Evolutionary conservation across 2,888 invertebrate species (phyloP).

Genomic region (Suillia variegata): DNA sequence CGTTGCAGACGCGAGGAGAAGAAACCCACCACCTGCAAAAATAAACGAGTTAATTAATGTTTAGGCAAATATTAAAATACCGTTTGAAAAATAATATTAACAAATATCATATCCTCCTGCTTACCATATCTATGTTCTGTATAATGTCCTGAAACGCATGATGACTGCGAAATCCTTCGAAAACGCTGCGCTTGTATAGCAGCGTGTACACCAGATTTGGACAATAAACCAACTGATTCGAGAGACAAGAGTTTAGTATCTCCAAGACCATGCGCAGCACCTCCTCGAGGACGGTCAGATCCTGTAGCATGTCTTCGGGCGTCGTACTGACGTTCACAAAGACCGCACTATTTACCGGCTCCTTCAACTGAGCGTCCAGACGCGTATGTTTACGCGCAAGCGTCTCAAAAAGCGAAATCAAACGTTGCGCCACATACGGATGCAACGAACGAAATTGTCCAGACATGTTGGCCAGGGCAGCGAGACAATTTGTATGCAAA

Average conservation of each 20-base stretch:
- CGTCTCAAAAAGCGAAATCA: slow-evolving; percentile 90
- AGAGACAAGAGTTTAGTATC: slow-evolving; percentile 93
- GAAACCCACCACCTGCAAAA: slow-evolving; percentile 67
- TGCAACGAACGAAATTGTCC: slow-evolving; percentile 89
- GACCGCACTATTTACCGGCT: slow-evolving; percentile 56
- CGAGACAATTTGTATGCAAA: slow-evolving; percentile 96
- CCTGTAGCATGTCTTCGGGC: slow-evolving; percentile 70
- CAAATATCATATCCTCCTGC: too few relatives aligned
- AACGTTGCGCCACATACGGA: slow-evolving; percentile 93
- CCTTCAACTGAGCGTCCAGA: slow-evolving; percentile 68
- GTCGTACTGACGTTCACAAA: slow-evolving; percentile 55
- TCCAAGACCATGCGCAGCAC: slow-evolving; percentile 95
- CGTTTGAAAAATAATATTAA: background rate
- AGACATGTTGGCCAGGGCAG: slow-evolving; percentile 98
- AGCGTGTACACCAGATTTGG: slow-evolving; percentile 94
- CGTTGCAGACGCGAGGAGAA: slow-evolving; percentile 68
- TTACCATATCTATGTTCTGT: slow-evolving; percentile 92
- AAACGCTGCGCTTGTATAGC: slow-evolving; percentile 89
- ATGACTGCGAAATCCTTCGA: slow-evolving; percentile 84
- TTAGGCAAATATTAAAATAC: background rate
- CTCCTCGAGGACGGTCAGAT: slow-evolving; percentile 91
- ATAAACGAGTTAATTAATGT: background rate
- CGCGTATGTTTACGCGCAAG: slow-evolving; percentile 84
- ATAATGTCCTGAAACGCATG: slow-evolving; percentile 91
- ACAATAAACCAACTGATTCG: slow-evolving; percentile 85